These are phyloP conservation scores for Helicoverpa armigera DNA, from an alignment of 1,140 invertebrate genomes.

Conservation along the genomic window DNA sequence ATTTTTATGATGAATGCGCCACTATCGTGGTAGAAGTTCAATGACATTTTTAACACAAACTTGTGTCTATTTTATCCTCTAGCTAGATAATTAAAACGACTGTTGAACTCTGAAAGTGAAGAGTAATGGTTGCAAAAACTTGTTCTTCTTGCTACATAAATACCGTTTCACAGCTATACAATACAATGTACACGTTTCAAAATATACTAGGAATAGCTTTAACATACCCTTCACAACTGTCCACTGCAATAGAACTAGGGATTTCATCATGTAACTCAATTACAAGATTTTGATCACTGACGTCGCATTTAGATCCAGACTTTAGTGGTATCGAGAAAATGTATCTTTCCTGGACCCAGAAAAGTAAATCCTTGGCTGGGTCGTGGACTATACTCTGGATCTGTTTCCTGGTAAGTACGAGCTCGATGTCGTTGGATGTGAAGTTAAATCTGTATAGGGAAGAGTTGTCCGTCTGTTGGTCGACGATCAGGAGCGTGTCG, in stretches of 20 bases:
- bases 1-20: no score
- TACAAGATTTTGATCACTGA: constrained; percentile 73
- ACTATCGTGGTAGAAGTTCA: no score
- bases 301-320: constrained; percentile 67
- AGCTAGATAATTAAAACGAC: no score
- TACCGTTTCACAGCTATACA: no score
- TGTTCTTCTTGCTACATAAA: no score
- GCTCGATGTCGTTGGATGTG: constrained; percentile 75
- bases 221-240: constrained; percentile 93
- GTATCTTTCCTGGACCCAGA: constrained; percentile 91
- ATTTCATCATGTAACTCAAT: constrained; percentile 86
- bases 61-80: no score
- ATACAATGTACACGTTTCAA: no score
- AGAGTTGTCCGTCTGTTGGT: constrained; percentile 87
- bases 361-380: constrained; percentile 87
- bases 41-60: no score
- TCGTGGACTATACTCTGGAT: constrained; percentile 90
- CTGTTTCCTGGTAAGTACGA: constrained; percentile 73
- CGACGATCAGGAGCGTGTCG: constrained; percentile 89
- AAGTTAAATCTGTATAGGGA: constrained; percentile 89
- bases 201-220: no score
- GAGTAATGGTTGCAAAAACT: no score
- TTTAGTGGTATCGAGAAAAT: constrained; percentile 87
- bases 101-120: no score
- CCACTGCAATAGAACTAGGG: constrained; percentile 93